phyloP scores from a whole-genome alignment of 2,888 invertebrate genomes.

The Ariolimax columbianus region DNA sequence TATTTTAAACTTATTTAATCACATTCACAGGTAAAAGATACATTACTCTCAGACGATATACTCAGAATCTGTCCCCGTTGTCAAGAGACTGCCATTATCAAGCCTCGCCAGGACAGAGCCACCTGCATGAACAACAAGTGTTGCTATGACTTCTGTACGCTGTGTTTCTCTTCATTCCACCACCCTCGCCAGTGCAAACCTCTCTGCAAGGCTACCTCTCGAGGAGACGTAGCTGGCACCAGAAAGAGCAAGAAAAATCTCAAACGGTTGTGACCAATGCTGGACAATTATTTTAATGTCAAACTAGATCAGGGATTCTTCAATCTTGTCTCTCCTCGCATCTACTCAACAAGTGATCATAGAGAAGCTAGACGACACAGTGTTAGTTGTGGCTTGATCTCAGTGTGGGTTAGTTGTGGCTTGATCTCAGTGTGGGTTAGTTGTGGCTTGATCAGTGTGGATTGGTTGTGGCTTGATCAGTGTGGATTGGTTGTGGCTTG shows the following conservation, averaged over 20 bases:
- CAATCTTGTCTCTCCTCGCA: too few species aligned
- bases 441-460: too few species aligned
- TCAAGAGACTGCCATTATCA: constrained; percentile 62
- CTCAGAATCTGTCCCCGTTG: constrained; percentile 68
- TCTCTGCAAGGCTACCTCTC: constrained; percentile 56
- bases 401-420: too few species aligned
- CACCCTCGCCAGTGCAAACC: constrained; percentile 62
- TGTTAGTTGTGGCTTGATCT: too few species aligned
- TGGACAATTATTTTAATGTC: not conserved
- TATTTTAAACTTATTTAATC: too few species aligned
- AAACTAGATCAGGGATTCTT: not conserved
- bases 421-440: too few species aligned
- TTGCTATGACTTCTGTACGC: constrained; percentile 65
- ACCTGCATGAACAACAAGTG: constrained; percentile 65
- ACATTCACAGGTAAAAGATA: constrained; percentile 25
- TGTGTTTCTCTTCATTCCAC: constrained; percentile 65
- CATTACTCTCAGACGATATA: constrained; percentile 65
- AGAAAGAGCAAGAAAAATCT: constrained; percentile 66
- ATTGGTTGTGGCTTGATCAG: too few species aligned
- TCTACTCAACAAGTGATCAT: too few species aligned
- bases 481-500: too few species aligned
- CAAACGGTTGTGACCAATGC: constrained; percentile 57
- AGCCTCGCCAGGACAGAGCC: constrained; percentile 63
- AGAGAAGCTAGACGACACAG: too few species aligned
- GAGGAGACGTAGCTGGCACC: constrained; percentile 62